Evolutionary conservation across 2,888 invertebrate genomes (phyloP), one percentile per base, ranked within the genome.

Genomic region (Cetonia aurata): DNA sequence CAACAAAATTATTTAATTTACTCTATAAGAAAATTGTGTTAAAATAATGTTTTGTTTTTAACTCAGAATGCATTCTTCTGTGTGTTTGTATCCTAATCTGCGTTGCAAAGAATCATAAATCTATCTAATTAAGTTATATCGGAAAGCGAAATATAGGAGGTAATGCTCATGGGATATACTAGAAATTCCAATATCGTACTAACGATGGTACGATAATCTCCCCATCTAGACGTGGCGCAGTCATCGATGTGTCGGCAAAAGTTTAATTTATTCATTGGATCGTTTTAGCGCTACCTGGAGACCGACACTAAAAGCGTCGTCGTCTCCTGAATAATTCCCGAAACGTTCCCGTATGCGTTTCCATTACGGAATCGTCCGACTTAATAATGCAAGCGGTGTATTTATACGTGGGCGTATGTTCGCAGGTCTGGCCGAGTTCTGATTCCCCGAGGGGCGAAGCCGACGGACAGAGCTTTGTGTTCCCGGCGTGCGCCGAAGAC

Each of bases 401-500:
- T 48, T 6, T 44, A 19, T 31, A 9, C 62, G 31, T 10, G 25
- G 19, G 44, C 25, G 60, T 60, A 25, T 42, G 17, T 70, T 66
- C 76, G 48, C 80, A 91, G 85, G 90, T 92, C 78, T 92, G 92
- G 92, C 91, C 91, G 50, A 91, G 91, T 85, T 86, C 87, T 80
- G 91, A 92, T 79, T 91, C 91, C 17, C 91, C 92, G 12, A 86
- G 90, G 66, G 90, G 89, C 75, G 90, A 90, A 78, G 89, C 89
- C 41, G 91, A 91, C 76, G 90, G 89, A 1, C 90, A 91, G 80
- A 90, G 90, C 74, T 91, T 92, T 81, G 86, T 91, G 65, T 91
- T 91, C 78, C 90, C 91, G 46, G 87, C 79, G 19, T 84, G 83
- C 73, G 80, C 82, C 12, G 85, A 84, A 75, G 84, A 84, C 72